Percentiles rank a stretch among this genome's conserved stretches.
phyloP scores from a whole-genome alignment of 2,888 invertebrate species.

The Tachina fera region DNA sequence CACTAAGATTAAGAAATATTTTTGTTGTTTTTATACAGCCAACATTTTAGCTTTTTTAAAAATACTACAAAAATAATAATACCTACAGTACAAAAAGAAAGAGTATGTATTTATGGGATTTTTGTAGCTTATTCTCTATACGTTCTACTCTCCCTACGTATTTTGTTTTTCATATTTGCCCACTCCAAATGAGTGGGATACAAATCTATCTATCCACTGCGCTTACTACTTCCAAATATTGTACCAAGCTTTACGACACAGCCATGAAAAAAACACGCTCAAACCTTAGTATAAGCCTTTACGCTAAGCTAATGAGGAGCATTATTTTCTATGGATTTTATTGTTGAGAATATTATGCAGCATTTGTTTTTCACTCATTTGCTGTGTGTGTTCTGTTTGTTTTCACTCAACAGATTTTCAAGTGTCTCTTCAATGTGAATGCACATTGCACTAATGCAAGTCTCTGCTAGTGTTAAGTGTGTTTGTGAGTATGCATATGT shows the following conservation, averaged over 20 bases:
- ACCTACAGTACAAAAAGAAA: background rate
- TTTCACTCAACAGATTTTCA: slow-evolving; percentile 45
- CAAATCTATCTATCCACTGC: slow-evolving; percentile 2
- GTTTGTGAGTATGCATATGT: background rate
- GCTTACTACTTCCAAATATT: slow-evolving; percentile 1
- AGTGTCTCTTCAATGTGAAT: slow-evolving; percentile 55
- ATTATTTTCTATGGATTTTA: slow-evolving; percentile 20
- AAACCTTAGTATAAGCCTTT: background rate
- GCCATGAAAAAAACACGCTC: too few species aligned
- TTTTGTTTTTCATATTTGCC: background rate
- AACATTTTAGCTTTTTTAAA: slow-evolving; percentile 45
- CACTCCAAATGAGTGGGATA: slow-evolving; percentile 22
- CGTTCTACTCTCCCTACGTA: slow-evolving; percentile 25
- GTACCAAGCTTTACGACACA: background rate
- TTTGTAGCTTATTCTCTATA: slow-evolving; percentile 23
- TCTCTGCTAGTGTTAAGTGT: slow-evolving; percentile 8
- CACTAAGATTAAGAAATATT: slow-evolving; percentile 59
- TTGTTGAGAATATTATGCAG: background rate
- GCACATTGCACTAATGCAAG: slow-evolving; percentile 48
- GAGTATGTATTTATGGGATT: too few species aligned
- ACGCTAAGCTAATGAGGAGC: slow-evolving; percentile 18
- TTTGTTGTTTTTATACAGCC: slow-evolving; percentile 39
- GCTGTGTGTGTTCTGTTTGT: background rate
- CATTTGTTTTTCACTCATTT: slow-evolving; percentile 24
- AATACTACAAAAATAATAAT: slow-evolving; percentile 28